Percentiles rank a stretch among this genome's conserved stretches.
phyloP scores from a whole-genome alignment of 1,140 invertebrate species.

The Drosophila willistoni region DNA sequence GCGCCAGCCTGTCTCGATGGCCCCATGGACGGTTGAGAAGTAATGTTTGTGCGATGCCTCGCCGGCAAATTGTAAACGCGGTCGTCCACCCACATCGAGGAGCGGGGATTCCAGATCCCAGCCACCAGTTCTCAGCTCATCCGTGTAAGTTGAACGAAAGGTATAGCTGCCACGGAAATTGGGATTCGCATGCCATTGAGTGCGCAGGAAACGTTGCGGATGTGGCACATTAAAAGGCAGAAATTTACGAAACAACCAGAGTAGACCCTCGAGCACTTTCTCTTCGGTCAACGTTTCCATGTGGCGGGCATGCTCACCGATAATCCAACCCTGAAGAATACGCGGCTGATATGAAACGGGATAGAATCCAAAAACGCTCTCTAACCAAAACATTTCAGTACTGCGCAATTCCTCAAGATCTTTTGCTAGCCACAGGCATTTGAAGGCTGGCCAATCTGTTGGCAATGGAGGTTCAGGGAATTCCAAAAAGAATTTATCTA shows the following conservation, averaged over 20 bases:
- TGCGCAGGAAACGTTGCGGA: constrained; percentile 67
- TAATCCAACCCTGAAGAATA: constrained; percentile 87
- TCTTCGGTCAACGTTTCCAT: constrained; percentile 85
- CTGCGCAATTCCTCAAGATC: constrained; percentile 77
- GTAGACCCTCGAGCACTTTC: constrained; percentile 83
- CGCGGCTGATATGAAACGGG: constrained; percentile 87
- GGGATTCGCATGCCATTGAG: constrained; percentile 87
- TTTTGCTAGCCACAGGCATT: constrained; percentile 84
- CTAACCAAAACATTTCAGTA: constrained; percentile 84
- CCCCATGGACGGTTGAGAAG: constrained; percentile 92
- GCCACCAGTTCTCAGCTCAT: constrained; percentile 84
- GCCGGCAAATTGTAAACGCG: constrained; percentile 88
- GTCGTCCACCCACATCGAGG: constrained; percentile 82
- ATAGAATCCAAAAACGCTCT: constrained; percentile 87
- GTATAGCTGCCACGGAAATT: constrained; percentile 89
- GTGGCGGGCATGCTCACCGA: constrained; percentile 84
- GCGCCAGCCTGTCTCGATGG: constrained; percentile 89
- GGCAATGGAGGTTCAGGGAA: constrained; percentile 88
- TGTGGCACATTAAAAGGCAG: constrained; percentile 55
- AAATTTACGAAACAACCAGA: constrained; percentile 84
- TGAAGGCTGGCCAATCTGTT: constrained; percentile 82
- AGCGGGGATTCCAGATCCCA: constrained; percentile 85
- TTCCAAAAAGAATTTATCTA: constrained; percentile 91
- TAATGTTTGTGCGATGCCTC: constrained; percentile 88
- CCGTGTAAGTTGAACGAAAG: constrained; percentile 86